Evolutionary conservation across 2,888 invertebrate species (phyloP).

Genomic region (Cheilosia impressa): DNA sequence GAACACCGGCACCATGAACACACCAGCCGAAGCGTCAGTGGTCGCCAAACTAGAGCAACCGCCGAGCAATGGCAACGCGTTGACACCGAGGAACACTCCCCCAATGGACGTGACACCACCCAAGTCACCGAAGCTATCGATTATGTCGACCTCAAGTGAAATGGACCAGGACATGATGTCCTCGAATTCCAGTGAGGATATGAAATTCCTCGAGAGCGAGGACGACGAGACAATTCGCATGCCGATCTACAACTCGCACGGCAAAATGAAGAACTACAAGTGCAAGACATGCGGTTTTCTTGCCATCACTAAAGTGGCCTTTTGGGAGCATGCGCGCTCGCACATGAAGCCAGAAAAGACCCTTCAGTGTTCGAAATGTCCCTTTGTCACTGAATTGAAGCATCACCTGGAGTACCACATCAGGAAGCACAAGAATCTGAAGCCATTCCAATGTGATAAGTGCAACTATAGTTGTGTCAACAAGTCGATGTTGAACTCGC

Average conservation of each 20-base stretch:
- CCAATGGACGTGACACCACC: conserved; percentile 83
- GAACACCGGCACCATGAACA: conserved; percentile 11
- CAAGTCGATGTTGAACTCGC: conserved; percentile 99
- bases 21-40: conserved; percentile 57
- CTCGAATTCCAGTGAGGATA: conserved; percentile 82
- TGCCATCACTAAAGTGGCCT: conserved; percentile 94
- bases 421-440: conserved; percentile 96
- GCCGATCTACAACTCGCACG: conserved; percentile 85
- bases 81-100: conserved; percentile 81
- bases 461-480: conserved; percentile 97
- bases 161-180: conserved; percentile 81
- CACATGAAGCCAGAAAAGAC: conserved; percentile 98
- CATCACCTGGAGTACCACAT: conserved; percentile 99
- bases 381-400: conserved; percentile 99
- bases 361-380: conserved; percentile 95
- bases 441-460: conserved; percentile 96
- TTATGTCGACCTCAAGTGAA: conserved; percentile 75
- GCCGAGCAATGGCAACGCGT: conserved; percentile 63
- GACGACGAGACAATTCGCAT: conserved; percentile 84
- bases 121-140: conserved; percentile 80
- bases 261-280: conserved; percentile 93
- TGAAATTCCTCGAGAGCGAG: conserved; percentile 81
- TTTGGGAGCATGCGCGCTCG: conserved; percentile 95
- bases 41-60: conserved; percentile 75
- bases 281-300: conserved; percentile 96